Evolutionary conservation across 1,140 invertebrate species (phyloP).

Genomic region (Drosophila lacteicornis): DNA sequence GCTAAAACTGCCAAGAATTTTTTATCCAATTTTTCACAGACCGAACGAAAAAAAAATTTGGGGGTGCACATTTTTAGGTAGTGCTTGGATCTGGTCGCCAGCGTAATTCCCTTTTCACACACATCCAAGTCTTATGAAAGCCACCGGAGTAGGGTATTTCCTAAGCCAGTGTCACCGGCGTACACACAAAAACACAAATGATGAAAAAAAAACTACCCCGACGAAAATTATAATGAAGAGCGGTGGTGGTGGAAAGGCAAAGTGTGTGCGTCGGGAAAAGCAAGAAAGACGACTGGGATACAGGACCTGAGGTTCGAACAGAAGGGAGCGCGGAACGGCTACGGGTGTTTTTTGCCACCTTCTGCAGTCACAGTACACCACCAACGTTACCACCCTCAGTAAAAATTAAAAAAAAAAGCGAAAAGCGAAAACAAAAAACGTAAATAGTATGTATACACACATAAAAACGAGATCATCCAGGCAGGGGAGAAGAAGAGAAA

Average conservation of each 20-base stretch:
- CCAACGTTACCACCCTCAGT: slow-evolving; percentile 28
- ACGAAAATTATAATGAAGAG: slow-evolving; percentile 80
- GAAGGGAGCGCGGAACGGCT: slow-evolving; percentile 9
- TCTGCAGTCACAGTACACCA: slow-evolving; percentile 34
- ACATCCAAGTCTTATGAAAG: background rate
- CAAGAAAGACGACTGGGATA: slow-evolving; percentile 16
- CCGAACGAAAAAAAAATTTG: slow-evolving; percentile 63
- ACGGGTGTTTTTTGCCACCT: slow-evolving; percentile 40
- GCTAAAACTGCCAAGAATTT: slow-evolving; percentile 79
- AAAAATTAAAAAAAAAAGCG: slow-evolving; percentile 31
- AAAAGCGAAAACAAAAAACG: slow-evolving; percentile 12
- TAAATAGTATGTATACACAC: slow-evolving; percentile 7
- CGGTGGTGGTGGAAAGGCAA: slow-evolving; percentile 71
- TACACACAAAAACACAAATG: slow-evolving; percentile 47
- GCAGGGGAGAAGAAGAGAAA: background rate
- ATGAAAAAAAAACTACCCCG: slow-evolving; percentile 77
- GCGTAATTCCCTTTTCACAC: slow-evolving; percentile 22
- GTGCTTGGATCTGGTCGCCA: slow-evolving; percentile 9
- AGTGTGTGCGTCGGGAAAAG: slow-evolving; percentile 44
- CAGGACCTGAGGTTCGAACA: slow-evolving; percentile 8
- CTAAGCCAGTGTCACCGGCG: background rate
- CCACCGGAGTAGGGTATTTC: slow-evolving; percentile 46
- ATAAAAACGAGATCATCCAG: slow-evolving; percentile 36
- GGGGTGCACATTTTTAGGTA: slow-evolving; percentile 58
- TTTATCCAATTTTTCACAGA: slow-evolving; percentile 82